These are phyloP conservation scores for Calyptommatus sinebrachiatus DNA, from an alignment of 2,113 vertebrate genomes.

Conservation along the genomic window DNA sequence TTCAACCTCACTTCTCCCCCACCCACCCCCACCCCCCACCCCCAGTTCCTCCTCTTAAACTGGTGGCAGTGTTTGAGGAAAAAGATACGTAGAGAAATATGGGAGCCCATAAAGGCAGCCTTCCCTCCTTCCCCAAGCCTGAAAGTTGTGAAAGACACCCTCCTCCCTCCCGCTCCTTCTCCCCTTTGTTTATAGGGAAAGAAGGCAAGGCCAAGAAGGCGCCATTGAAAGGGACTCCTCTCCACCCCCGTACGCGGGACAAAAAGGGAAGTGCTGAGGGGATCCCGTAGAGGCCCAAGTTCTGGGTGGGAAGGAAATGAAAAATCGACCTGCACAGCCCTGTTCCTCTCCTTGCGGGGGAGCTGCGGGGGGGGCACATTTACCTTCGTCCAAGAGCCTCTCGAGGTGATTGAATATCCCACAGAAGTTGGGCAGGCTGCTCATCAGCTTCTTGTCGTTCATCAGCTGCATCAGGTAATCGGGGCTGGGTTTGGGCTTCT, in stretches of 20 bases:
- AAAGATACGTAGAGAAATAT: not conserved
- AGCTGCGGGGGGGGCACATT: not conserved
- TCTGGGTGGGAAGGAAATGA: too few relatives aligned
- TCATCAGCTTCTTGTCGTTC: conserved; percentile 98
- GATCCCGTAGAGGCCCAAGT: conserved; percentile 30
- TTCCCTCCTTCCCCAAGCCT: not conserved
- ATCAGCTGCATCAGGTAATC: conserved; percentile 98
- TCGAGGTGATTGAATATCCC: conserved; percentile 98
- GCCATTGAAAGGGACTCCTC: conserved; percentile 16
- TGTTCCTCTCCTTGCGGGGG: not conserved
- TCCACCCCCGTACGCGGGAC: conserved; percentile 24
- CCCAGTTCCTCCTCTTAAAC: conserved; percentile 17
- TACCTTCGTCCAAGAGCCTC: conserved; percentile 95
- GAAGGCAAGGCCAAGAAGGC: conserved; percentile 19
- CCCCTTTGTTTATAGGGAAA: conserved; percentile 52
- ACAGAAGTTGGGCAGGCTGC: conserved; percentile 97
- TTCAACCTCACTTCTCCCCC: conserved; percentile 6
- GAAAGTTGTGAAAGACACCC: not conserved
- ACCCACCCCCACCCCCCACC: not conserved
- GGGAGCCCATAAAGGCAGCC: not conserved
- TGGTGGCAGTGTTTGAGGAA: conserved; percentile 16
- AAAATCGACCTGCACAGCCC: too few relatives aligned
- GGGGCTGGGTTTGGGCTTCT: conserved; percentile 95
- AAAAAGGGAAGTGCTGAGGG: not conserved
- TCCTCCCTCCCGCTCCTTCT: conserved; percentile 47